Evolutionary conservation across 2,888 invertebrate genomes (phyloP).

Genomic region (Thera obeliscata): DNA sequence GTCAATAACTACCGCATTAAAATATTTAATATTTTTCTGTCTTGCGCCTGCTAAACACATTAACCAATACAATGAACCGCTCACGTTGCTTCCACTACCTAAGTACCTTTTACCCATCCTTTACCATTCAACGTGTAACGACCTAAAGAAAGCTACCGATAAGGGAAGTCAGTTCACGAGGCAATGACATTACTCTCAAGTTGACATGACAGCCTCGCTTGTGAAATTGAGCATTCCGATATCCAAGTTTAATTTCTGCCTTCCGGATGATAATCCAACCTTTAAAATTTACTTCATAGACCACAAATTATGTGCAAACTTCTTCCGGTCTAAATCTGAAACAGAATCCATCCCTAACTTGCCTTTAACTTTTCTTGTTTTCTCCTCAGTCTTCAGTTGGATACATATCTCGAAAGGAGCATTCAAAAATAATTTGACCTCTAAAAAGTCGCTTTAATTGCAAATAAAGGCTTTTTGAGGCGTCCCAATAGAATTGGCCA

Average conservation of each 20-base stretch:
- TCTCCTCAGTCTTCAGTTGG: too few relatives aligned
- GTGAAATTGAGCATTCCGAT: constrained; percentile 35
- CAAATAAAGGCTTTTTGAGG: neutral
- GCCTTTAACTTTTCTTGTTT: too few relatives aligned
- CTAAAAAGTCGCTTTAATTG: constrained; percentile 2
- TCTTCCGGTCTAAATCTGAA: too few relatives aligned
- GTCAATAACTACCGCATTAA: neutral
- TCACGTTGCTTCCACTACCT: constrained; percentile 9
- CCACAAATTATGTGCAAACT: too few relatives aligned
- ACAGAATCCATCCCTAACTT: too few relatives aligned
- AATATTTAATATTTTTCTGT: neutral
- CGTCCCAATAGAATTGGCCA: constrained; percentile 14
- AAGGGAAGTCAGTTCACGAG: constrained; percentile 21
- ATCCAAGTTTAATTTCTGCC: constrained; percentile 31
- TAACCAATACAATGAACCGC: neutral
- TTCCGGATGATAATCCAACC: constrained; percentile 7
- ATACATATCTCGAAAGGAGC: neutral
- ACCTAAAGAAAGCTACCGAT: constrained; percentile 27
- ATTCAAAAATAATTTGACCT: neutral
- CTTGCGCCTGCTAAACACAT: neutral
- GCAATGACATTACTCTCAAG: constrained; percentile 35
- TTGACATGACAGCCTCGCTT: constrained; percentile 32
- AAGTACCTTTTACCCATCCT: constrained; percentile 23
- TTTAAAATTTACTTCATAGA: constrained; percentile 3
- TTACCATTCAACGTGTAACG: constrained; percentile 25